These are phyloP conservation scores for Oegoconia quadripuncta DNA, from an alignment of 2,888 invertebrate species.

Conservation along the genomic window DNA sequence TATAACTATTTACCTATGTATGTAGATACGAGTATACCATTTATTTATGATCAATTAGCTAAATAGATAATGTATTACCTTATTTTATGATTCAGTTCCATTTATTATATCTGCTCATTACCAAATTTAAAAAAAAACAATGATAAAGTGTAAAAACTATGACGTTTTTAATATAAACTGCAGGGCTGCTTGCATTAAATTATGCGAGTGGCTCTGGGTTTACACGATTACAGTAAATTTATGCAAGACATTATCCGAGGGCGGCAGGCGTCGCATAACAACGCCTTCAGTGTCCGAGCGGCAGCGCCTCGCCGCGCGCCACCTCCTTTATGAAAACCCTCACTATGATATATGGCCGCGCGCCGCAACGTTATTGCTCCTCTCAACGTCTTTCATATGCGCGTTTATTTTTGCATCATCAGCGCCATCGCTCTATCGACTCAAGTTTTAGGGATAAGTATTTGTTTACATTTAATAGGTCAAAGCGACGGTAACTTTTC, in stretches of 20 bases:
- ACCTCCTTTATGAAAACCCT: slow-evolving; percentile 66
- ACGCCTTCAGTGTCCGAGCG: slow-evolving; percentile 71
- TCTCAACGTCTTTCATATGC: slow-evolving; percentile 51
- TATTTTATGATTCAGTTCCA: slow-evolving; percentile 9
- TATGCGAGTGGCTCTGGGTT: slow-evolving; percentile 66
- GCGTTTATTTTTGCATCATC: slow-evolving; percentile 39
- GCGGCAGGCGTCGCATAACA: slow-evolving; percentile 71
- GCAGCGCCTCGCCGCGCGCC: slow-evolving; percentile 37
- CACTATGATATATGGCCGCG: slow-evolving; percentile 64
- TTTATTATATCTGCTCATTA: no score
- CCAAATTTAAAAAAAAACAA: no score
- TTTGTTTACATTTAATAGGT: slow-evolving; percentile 11
- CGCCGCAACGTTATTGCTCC: slow-evolving; percentile 67
- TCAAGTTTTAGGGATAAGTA: slow-evolving; percentile 9
- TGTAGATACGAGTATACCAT: no score
- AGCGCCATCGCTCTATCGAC: slow-evolving; percentile 19
- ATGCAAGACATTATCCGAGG: slow-evolving; percentile 76
- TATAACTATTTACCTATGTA: no score
- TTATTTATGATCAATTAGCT: no score
- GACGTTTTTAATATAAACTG: slow-evolving; percentile 36
- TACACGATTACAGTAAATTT: slow-evolving; percentile 72
- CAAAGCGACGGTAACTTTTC: slow-evolving; percentile 45
- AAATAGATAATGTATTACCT: no score
- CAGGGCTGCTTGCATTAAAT: slow-evolving; percentile 59
- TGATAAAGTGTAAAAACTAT: slow-evolving; percentile 8